These are phyloP conservation scores for Hydropotes inermis DNA, from an alignment of 2,113 vertebrate species.

Conservation along the genomic window DNA sequence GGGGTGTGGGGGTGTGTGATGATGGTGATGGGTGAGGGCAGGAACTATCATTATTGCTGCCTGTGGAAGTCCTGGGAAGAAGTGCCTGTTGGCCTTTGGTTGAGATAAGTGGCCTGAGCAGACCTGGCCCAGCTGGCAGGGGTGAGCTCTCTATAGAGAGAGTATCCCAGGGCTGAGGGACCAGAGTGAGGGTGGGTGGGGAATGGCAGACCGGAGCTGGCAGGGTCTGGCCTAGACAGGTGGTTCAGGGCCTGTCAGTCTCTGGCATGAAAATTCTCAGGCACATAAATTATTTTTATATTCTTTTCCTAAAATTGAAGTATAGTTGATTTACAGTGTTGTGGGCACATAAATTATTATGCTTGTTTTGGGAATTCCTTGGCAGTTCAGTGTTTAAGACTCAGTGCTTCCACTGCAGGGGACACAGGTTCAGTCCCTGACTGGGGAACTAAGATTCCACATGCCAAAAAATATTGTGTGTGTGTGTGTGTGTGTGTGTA, in stretches of 20 bases:
- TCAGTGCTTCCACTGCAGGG: neutral
- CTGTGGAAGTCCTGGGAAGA: neutral
- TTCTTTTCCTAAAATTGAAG: neutral
- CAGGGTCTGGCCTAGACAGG: neutral
- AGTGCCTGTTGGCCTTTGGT: neutral
- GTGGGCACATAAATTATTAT: neutral
- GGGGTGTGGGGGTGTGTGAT: neutral
- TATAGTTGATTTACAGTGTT: neutral
- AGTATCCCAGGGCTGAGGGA: neutral
- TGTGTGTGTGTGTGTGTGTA: neutral
- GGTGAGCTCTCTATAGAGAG: neutral
- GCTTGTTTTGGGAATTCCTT: neutral
- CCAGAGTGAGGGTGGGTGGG: neutral
- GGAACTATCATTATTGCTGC: neutral
- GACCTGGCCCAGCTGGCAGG: neutral
- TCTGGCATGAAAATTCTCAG: neutral
- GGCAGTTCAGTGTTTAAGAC: neutral
- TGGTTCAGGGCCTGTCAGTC: neutral
- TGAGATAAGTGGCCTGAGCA: neutral
- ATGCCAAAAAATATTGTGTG: neutral
- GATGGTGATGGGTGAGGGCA: neutral
- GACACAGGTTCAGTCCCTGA: neutral
- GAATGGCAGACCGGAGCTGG: neutral
- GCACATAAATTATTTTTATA: neutral
- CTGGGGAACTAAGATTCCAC: neutral